A percentile compares a stretch with the other conserved stretches of the same genome.
These are phyloP conservation scores for Gymnogyps californianus DNA, from an alignment of 2,113 vertebrate genomes.

Conservation along the genomic window DNA sequence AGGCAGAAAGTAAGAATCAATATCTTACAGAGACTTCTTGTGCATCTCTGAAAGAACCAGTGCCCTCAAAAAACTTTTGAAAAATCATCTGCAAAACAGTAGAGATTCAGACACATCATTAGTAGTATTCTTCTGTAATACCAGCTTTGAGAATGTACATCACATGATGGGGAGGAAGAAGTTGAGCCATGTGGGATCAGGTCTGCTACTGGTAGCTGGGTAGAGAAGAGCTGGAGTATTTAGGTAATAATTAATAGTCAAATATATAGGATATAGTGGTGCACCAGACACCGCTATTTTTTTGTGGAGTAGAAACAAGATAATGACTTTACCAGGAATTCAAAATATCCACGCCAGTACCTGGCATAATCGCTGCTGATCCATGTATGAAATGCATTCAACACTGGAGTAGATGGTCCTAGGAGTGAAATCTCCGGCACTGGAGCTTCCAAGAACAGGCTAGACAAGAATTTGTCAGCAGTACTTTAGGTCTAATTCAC, in stretches of 20 bases:
- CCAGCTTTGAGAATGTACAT: background rate
- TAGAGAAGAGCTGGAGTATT: background rate
- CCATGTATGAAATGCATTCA: background rate
- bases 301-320: background rate
- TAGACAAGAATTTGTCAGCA: background rate
- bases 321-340: background rate
- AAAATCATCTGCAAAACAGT: background rate
- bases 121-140: background rate
- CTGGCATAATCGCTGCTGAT: background rate
- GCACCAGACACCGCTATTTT: background rate
- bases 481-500: background rate
- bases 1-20: background rate
- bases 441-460: background rate
- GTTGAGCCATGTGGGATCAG: background rate
- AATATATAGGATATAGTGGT: background rate
- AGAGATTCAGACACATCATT: background rate
- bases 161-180: background rate
- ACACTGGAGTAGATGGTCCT: background rate
- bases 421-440: background rate
- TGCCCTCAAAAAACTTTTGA: background rate
- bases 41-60: background rate
- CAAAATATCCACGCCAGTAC: background rate
- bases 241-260: background rate
- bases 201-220: background rate
- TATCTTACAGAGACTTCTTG: background rate